Conservation (phyloP, 2,888 invertebrate species). For the Cosmorhoe ocellata region DNA sequence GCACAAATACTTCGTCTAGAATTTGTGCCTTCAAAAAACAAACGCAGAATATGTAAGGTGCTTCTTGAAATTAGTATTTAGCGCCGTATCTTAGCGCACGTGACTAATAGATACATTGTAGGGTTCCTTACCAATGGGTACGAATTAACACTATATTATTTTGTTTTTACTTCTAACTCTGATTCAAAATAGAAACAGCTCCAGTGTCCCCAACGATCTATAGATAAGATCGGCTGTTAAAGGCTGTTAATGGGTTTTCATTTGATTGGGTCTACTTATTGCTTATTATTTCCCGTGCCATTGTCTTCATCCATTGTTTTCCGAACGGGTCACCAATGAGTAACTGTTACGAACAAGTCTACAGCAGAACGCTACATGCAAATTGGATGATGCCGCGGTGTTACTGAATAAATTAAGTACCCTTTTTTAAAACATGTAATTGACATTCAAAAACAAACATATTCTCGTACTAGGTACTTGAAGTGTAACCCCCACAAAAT, state of each 20-base stretch:
- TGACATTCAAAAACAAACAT: too few species aligned
- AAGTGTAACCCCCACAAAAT: too few species aligned
- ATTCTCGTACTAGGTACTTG: too few species aligned
- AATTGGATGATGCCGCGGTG: constrained; percentile 9
- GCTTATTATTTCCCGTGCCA: constrained; percentile 59
- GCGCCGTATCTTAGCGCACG: too few species aligned
- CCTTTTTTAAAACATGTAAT: too few species aligned
- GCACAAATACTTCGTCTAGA: not conserved
- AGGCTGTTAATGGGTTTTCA: constrained; percentile 20
- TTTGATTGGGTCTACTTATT: constrained; percentile 39
- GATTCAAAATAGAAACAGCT: not conserved
- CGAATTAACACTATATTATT: too few species aligned
- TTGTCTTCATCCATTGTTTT: constrained; percentile 58
- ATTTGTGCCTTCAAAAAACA: not conserved
- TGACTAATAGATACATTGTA: too few species aligned
- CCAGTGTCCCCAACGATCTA: not conserved
- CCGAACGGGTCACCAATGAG: constrained; percentile 37
- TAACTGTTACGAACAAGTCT: constrained; percentile 36
- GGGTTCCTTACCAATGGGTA: too few species aligned
- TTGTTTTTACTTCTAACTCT: not conserved
- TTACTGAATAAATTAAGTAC: too few species aligned
- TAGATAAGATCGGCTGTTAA: constrained; percentile 9
- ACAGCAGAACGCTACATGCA: constrained; percentile 10
- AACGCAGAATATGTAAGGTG: too few species aligned
- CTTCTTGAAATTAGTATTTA: too few species aligned